A percentile compares a stretch with the other conserved stretches of the same genome.
Conservation (phyloP, 2,113 vertebrate species). For the Oceanodroma tethys region DNA sequence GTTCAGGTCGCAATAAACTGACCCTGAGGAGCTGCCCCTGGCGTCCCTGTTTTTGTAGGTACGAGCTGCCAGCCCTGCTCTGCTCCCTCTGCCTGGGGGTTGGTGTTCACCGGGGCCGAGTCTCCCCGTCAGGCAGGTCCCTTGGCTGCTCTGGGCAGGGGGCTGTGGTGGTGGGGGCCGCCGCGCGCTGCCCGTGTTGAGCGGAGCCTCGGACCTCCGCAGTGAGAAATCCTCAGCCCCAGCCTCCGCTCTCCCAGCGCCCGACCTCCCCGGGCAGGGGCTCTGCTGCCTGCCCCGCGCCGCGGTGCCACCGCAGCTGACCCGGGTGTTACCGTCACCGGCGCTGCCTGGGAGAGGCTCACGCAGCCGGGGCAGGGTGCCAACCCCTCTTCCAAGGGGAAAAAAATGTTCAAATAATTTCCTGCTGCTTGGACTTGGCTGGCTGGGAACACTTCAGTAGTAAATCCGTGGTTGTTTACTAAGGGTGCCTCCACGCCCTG, state of each 20-base stretch:
- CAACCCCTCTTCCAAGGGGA: neutral
- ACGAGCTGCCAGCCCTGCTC: neutral
- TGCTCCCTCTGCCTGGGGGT: rapidly evolving
- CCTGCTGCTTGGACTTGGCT: neutral
- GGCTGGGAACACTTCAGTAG: neutral
- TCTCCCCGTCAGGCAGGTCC: neutral
- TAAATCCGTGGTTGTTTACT: neutral
- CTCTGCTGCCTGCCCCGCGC: neutral
- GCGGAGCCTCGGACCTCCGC: neutral
- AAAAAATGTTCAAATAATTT: neutral
- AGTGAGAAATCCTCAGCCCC: neutral
- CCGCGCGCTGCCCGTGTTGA: rapidly evolving
- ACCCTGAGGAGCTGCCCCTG: neutral
- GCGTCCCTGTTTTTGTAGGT: neutral
- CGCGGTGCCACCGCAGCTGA: rapidly evolving
- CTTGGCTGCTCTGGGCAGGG: too few species aligned
- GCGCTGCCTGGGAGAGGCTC: rapidly evolving
- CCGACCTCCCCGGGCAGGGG: too few species aligned
- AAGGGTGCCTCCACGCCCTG: neutral
- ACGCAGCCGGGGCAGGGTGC: neutral
- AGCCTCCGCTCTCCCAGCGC: too few species aligned
- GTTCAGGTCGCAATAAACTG: neutral
- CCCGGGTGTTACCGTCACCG: rapidly evolving
- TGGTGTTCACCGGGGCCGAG: neutral
- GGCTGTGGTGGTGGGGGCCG: neutral